Conservation (phyloP, 2,113 vertebrate genomes). For the Isurus oxyrinchus region DNA sequence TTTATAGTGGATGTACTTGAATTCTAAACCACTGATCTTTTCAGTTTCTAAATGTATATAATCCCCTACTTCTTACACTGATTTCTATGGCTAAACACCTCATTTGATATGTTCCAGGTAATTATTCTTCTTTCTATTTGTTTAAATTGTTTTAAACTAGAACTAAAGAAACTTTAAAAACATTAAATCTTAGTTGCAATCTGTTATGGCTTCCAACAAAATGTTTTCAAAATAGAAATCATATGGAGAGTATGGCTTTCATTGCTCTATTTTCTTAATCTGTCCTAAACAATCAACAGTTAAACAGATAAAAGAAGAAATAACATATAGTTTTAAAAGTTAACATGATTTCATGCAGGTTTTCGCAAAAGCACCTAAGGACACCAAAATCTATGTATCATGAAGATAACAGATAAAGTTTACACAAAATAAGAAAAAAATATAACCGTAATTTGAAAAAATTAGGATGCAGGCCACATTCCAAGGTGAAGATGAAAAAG, state of each 20-base stretch:
- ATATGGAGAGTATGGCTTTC: background rate
- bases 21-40: background rate
- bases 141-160: background rate
- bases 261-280: background rate
- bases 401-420: background rate
- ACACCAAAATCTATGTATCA: background rate
- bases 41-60: background rate
- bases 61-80: background rate
- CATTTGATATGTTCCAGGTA: background rate
- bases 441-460: background rate
- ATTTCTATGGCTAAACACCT: background rate
- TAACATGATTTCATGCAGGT: background rate
- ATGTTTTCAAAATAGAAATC: background rate
- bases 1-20: slow-evolving; percentile 11
- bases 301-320: background rate
- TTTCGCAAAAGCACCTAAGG: background rate
- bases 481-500: no score
- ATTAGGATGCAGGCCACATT: no score
- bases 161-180: background rate
- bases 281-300: background rate
- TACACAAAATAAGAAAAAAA: background rate
- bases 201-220: background rate
- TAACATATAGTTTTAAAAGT: background rate
- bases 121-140: background rate
- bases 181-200: background rate